phyloP scores from a whole-genome alignment of 2,113 vertebrate species.

The Pomatostomus ruficeps region DNA sequence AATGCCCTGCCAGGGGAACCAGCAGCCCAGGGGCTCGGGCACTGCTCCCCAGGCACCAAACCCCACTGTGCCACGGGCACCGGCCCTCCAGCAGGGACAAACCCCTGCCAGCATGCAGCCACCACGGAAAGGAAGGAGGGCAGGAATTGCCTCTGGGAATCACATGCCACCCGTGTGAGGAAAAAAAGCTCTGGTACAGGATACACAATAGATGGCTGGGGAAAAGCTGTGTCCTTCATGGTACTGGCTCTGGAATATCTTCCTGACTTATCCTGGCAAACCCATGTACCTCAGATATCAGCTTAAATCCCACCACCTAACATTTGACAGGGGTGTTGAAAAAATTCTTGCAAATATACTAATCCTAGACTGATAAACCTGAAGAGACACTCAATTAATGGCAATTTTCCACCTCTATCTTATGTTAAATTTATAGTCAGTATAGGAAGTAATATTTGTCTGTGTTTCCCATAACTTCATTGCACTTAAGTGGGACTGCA shows the following conservation, averaged over 20 bases:
- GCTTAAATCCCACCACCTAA: not conserved
- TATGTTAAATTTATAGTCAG: not conserved
- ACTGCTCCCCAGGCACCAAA: not conserved
- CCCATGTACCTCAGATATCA: not conserved
- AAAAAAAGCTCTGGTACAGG: not conserved
- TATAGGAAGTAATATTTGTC: not conserved
- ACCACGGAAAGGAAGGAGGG: not conserved
- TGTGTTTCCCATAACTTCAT: not conserved
- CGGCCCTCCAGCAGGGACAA: not conserved
- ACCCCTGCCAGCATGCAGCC: not conserved
- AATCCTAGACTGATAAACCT: not conserved
- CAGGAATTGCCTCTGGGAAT: not conserved
- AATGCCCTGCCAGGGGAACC: not conserved
- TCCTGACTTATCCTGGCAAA: not conserved
- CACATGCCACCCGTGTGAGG: not conserved
- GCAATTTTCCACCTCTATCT: not conserved
- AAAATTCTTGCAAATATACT: not conserved
- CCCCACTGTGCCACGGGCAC: not conserved
- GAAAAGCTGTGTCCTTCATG: not conserved
- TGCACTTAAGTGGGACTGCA: not conserved
- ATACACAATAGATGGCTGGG: not conserved
- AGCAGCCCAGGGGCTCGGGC: fast-evolving
- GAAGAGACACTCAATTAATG: not conserved
- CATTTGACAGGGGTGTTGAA: not conserved
- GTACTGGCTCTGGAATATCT: not conserved